Evolutionary conservation across 2,797 vertebrate genomes (phyloP).

Genomic region (Podarcis lilfordi): DNA sequence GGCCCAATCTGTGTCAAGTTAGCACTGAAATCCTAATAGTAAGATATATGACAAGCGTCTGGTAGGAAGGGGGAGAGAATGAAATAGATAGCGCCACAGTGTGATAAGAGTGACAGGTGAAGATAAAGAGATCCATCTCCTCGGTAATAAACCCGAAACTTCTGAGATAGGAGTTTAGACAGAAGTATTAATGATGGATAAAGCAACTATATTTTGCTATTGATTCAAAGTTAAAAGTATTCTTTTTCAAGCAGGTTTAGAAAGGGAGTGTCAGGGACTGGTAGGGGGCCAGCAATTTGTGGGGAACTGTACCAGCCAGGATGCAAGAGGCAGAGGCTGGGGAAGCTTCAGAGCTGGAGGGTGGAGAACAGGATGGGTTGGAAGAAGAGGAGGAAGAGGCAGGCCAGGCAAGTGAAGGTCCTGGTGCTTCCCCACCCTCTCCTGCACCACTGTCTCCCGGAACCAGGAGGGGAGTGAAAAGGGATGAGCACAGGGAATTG

Average conservation of each 20-base stretch:
- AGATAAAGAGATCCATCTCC: constrained; percentile 36
- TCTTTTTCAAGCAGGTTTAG: neutral
- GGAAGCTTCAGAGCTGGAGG: too few species aligned
- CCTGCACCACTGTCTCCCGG: too few species aligned
- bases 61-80: neutral
- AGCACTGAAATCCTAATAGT: constrained; percentile 13
- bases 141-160: constrained; percentile 33
- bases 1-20: constrained; percentile 2
- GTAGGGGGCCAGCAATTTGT: neutral
- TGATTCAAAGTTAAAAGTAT: neutral
- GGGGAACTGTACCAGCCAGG: too few species aligned
- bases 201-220: constrained; percentile 20
- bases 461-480: too few species aligned
- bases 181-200: constrained; percentile 28
- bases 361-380: too few species aligned
- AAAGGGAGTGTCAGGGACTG: neutral
- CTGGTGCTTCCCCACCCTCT: too few species aligned
- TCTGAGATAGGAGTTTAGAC: constrained; percentile 10
- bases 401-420: too few species aligned
- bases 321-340: too few species aligned
- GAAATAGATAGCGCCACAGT: constrained; percentile 7
- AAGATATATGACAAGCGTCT: constrained; percentile 29
- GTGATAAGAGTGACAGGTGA: neutral
- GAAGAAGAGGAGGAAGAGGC: too few species aligned
- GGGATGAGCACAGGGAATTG: too few species aligned